phyloP scores from a whole-genome alignment of 2,888 invertebrate genomes.

The Coelinius sp. region DNA sequence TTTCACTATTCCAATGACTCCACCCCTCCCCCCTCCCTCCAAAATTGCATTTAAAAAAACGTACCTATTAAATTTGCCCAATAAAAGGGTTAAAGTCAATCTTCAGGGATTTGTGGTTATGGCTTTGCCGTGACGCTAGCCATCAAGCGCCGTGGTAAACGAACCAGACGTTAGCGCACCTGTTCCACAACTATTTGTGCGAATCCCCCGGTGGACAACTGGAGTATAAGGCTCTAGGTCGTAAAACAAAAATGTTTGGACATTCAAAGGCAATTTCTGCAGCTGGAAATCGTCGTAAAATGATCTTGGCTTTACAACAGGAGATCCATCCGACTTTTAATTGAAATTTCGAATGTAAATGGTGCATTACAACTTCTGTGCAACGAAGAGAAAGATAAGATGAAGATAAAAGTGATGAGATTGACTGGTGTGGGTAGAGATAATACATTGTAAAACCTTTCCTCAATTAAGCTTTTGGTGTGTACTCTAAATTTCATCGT shows the following conservation, averaged over 20 bases:
- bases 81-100: conserved; percentile 5
- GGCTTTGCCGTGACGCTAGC: conserved; percentile 22
- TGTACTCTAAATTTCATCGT: not conserved
- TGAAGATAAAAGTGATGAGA: not conserved
- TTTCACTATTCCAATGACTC: too few relatives aligned
- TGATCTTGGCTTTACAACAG: not conserved
- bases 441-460: not conserved
- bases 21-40: too few relatives aligned
- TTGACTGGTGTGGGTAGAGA: not conserved
- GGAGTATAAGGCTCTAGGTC: not conserved
- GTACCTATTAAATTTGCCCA: not conserved
- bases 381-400: not conserved
- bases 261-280: not conserved
- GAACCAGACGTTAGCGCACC: conserved; percentile 46
- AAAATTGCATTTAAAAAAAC: not conserved
- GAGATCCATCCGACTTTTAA: not conserved
- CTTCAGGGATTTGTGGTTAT: conserved; percentile 22
- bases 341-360: not conserved
- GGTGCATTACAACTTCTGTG: not conserved
- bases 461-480: not conserved
- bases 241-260: not conserved
- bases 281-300: not conserved
- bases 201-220: conserved; percentile 36
- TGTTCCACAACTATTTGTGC: conserved; percentile 48
- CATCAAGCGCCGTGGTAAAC: conserved; percentile 49